phyloP scores from a whole-genome alignment of 2,113 vertebrate species.

The Nettapus auritus region DNA sequence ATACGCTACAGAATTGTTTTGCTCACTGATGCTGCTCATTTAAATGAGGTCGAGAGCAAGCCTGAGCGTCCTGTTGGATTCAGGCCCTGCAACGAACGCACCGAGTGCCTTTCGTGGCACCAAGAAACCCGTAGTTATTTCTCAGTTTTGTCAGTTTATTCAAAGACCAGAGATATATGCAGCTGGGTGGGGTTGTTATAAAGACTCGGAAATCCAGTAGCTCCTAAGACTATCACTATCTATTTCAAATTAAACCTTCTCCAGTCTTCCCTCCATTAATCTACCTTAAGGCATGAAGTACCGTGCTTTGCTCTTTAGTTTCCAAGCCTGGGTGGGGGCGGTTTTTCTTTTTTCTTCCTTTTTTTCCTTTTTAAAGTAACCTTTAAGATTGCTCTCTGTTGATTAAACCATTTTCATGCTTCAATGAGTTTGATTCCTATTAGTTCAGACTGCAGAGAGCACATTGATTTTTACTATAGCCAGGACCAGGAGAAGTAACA shows the following conservation, averaged over 20 bases:
- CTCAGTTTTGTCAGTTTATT: constrained; percentile 9
- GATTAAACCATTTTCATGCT: constrained; percentile 71
- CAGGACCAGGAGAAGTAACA: constrained; percentile 60
- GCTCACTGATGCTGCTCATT: not conserved
- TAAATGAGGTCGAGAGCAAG: not conserved
- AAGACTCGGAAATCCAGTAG: not conserved
- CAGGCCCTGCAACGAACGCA: not conserved
- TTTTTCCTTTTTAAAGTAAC: constrained; percentile 27
- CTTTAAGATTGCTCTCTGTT: constrained; percentile 53
- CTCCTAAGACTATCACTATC: not conserved
- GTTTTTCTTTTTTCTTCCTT: not conserved
- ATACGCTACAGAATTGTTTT: not conserved
- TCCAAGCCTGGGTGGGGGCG: not conserved
- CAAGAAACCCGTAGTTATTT: constrained; percentile 38
- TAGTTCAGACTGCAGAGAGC: constrained; percentile 59
- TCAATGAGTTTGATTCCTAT: constrained; percentile 63
- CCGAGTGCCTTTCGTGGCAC: not conserved
- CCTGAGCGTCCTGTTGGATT: not conserved
- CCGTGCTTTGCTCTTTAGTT: not conserved
- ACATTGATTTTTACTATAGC: constrained; percentile 67
- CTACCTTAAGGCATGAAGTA: not conserved
- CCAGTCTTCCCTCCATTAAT: not conserved
- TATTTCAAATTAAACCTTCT: not conserved
- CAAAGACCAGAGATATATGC: not conserved
- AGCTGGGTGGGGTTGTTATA: not conserved